Base-by-base conservation (phyloP, 1,140 invertebrate species). In the Eulimnadia texana region DNA sequence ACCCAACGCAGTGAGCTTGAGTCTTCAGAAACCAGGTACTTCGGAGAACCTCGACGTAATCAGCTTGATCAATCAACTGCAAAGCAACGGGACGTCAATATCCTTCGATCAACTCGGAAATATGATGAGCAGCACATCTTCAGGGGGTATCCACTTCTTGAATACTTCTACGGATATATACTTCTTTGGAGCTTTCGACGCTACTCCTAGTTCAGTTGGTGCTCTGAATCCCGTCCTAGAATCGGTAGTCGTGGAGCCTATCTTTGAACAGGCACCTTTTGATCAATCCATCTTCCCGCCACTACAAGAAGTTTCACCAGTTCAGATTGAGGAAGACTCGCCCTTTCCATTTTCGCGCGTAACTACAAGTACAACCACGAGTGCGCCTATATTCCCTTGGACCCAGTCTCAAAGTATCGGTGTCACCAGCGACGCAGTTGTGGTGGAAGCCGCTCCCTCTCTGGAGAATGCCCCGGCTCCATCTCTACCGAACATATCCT, bases 81-180 rank as follows among this genome's bases (percentile, higher is more conserved):
- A 42, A 16, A 42, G 33, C 33, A 42, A 42, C 33, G 33, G 33
- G 6, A 42, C 33, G 6, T 9, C 6, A 16, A 42, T 42, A 42
- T 42, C 33, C 6, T 42, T 42, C 6, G 33, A 42, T 6, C 6
- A 42, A 16, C 33, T 42, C 6, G 33, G 33, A 9, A 42, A 6
- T 16, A 9, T 42, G 33, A 42, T 42, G 33, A 42, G 33, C 16
- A 42, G 33, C 33, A 42, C 16, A 2, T 27, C 55, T 1, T 19
- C 22, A 1, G 55, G 55, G 19, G 55, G 55, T 13, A 27, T 57
- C 13, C 55, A 57, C 19, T 57, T 57, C 20, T 19, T 57, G 3
- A 57, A 57, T 11, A 57, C 55, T 0, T 57, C 55, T n/a, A 57
- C 55, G 27, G 55, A 57, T n/a, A 20, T 57, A 3, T 20, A 28